Evolutionary conservation across 1,140 invertebrate genomes (phyloP).

Genomic region (Pogonomyrmex californicus): DNA sequence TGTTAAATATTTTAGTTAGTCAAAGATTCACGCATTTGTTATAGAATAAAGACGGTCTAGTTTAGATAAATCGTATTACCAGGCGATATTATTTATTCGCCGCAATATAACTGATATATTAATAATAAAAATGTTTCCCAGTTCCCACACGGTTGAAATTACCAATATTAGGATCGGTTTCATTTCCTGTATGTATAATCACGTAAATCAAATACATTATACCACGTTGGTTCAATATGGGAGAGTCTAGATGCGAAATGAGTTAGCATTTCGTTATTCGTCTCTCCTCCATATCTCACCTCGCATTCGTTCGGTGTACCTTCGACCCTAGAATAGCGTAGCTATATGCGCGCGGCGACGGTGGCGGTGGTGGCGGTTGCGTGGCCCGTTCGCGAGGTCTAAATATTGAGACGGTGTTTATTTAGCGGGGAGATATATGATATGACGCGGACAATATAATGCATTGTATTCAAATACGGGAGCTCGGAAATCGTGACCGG

Average conservation of each 20-base stretch:
- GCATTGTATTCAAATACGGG: slow-evolving; percentile 88
- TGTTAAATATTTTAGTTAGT: neutral
- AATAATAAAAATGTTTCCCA: neutral
- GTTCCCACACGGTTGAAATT: neutral
- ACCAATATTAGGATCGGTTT: neutral
- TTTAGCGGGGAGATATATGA: slow-evolving; percentile 87
- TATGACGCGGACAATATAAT: slow-evolving; percentile 87
- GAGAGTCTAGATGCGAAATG: neutral
- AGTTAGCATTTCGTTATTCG: neutral
- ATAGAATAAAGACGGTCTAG: neutral
- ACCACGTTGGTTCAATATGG: neutral
- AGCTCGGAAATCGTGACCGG: slow-evolving; percentile 86
- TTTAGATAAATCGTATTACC: neutral
- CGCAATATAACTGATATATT: neutral
- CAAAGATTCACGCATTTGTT: neutral
- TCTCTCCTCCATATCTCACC: neutral
- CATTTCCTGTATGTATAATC: neutral
- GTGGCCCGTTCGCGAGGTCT: slow-evolving; percentile 81
- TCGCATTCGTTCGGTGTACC: neutral
- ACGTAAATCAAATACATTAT: neutral
- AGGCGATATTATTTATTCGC: neutral
- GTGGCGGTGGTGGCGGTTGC: slow-evolving; percentile 41
- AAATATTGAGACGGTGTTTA: slow-evolving; percentile 87
- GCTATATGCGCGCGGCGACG: slow-evolving; percentile 17
- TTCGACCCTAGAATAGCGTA: slow-evolving; percentile 57